Base-by-base conservation (phyloP, 2,888 invertebrate species). In the Flabesymbios commensalis region DNA sequence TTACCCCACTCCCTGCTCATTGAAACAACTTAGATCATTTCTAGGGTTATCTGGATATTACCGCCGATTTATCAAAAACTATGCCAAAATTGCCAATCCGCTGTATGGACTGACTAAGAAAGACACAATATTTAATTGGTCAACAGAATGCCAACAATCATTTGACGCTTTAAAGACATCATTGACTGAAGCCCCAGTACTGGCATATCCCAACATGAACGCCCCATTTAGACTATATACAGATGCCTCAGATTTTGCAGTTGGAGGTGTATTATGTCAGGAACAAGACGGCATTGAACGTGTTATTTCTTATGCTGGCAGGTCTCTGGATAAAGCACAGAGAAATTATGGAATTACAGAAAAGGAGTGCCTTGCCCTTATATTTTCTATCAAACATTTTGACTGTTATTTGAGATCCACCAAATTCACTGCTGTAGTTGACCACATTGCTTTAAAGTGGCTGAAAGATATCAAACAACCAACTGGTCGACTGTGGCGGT, bases 291-390 rank as follows among this genome's bases (percentile, higher is more conserved):
- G 39, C 17, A 26, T 22, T 3, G 48, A 57, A 19, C 43, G 33
- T n/a, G 42, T 41, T 14, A 41, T 57, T 51, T 22, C 56, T 19
- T 57, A 57, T 26, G 56, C 22, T 7, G 56, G 28, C 5, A 24
- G 42, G 19, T 28, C 24, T 10, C 22, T 49, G 2, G n/a, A 24
- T 19, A n/a, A 3, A 7, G 2, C 33, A 4, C 28, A 57, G 26
- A 3, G 26, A 4, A 49, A 49, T 24, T 57, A 42, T 19, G 10
- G 24, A 17, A 22, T 57, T 5, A 57, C 42, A n/a, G 49, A 57
- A 22, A 57, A 51, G n/a, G 49, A 57, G 41, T 48, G 57, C 29
- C 42, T 33, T 22, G 57, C 57, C 14, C 4, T 57, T 14, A 24
- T 57, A 3, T 57, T 36, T 36, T 33, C 14, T 2, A 22, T 57